Evolutionary conservation across 2,797 vertebrate species (phyloP), one percentile per base, ranked within the genome.

Genomic region (Lepilemur septentrionalis): DNA sequence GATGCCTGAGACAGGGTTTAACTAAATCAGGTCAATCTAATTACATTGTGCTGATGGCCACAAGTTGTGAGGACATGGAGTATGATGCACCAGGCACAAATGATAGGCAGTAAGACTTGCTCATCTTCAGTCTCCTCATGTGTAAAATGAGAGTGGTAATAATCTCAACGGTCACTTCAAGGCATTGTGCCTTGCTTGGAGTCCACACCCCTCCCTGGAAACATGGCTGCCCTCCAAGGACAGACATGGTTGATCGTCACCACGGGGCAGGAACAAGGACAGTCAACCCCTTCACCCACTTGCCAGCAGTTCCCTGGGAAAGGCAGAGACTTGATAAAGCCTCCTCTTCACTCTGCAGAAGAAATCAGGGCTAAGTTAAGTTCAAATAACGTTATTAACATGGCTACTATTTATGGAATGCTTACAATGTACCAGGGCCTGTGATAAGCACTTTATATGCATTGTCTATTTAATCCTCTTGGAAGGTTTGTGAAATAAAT

Each of bases 251-350:
- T 17, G 1, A 18, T 70, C 46, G 5, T 80, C 61, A 57, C 22
- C 23, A 5, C 2, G 1, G 1, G 18, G 30, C 63, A 61, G 30
- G 13, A 83, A 50, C 5, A 0, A 59, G 4, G 35, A 43, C 0
- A 0, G 28, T 75, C 28, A 9, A 4, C 28, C 28, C 12, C 48
- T 72, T 23, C 23, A 10, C 14, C 30, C n/a, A 79, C 35, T 50
- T 48, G 4, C 4, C 22, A 46, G 18, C 17, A 57, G 25, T 46
- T 32, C 14, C 35, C 50, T 69, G 13, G 75, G 67, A 59, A 91
- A 15, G 6, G 30, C 23, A 67, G 30, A 79, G 78, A 32, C 18
- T 48, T 32, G 38, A 55, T 50, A 65, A 84, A 38, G 3, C 2
- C 38, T 52, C 28, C 25, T 81, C 46, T 43, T 82, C 17, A 1